These are phyloP conservation scores for Pseudopleuronectes americanus DNA, from an alignment of 2,797 vertebrate species.

Conservation along the genomic window DNA sequence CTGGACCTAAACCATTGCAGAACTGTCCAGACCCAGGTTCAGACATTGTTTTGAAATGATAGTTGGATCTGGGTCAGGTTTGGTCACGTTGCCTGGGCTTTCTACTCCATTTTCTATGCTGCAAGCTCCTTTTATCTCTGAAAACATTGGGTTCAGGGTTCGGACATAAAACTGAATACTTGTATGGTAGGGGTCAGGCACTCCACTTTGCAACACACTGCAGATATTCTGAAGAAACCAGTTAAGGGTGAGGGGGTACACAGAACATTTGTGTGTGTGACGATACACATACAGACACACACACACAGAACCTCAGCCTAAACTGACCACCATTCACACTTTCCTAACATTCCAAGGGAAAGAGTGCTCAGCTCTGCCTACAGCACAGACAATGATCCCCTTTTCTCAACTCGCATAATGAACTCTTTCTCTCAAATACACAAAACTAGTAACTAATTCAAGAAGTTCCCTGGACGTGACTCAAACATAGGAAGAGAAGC, in stretches of 20 bases:
- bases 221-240: slow-evolving; percentile 19
- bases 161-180: too few relatives aligned
- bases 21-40: too few relatives aligned
- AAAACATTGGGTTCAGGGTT: too few relatives aligned
- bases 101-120: too few relatives aligned
- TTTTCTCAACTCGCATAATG: slow-evolving; percentile 60
- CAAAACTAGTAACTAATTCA: slow-evolving; percentile 37
- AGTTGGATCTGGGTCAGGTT: too few relatives aligned
- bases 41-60: too few relatives aligned
- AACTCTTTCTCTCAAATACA: slow-evolving; percentile 52
- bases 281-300: not conserved
- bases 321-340: slow-evolving; percentile 72
- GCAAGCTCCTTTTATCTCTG: too few relatives aligned
- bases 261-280: not conserved
- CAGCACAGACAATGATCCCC: slow-evolving; percentile 67
- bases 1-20: too few relatives aligned
- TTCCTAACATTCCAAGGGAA: slow-evolving; percentile 71
- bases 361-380: slow-evolving; percentile 57
- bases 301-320: slow-evolving; percentile 28
- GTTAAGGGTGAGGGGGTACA: slow-evolving; percentile 6
- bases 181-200: too few relatives aligned
- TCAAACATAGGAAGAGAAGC: not conserved
- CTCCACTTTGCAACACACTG: slow-evolving; percentile 26
- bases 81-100: too few relatives aligned
- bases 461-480: slow-evolving; percentile 20